Percentiles rank a stretch among this genome's conserved stretches.
phyloP scores from a whole-genome alignment of 2,888 invertebrate genomes.

The Pristionchus fissidentatus region DNA sequence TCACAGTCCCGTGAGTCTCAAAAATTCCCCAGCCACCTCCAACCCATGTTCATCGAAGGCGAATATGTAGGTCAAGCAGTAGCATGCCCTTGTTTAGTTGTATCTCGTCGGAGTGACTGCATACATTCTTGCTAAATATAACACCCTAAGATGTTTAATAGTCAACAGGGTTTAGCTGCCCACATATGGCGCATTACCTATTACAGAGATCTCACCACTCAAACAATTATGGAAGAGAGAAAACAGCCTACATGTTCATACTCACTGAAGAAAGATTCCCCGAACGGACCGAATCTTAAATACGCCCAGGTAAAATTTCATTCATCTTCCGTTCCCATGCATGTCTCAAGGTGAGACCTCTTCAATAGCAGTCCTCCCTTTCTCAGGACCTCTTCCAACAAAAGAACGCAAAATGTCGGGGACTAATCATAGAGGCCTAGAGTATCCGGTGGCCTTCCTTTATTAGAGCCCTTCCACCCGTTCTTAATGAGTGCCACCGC shows the following conservation, averaged over 20 bases:
- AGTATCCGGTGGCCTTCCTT: constrained; percentile 38
- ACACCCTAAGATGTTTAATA: neutral
- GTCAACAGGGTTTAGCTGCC: neutral
- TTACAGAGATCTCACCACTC: constrained; percentile 69
- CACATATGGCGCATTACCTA: neutral
- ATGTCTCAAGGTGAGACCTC: constrained; percentile 35
- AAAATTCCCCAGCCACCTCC: neutral
- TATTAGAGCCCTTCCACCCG: neutral
- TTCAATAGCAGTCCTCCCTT: neutral
- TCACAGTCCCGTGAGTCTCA: constrained; percentile 60
- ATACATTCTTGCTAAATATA: neutral
- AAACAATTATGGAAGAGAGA: constrained; percentile 56
- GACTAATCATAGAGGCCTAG: constrained; percentile 32
- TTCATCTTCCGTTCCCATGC: constrained; percentile 3
- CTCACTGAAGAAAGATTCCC: constrained; percentile 70
- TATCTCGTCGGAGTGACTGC: neutral
- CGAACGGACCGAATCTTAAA: constrained; percentile 70
- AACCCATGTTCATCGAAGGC: neutral
- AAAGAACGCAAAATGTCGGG: constrained; percentile 33
- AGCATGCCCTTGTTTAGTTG: constrained; percentile 33
- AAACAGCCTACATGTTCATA: constrained; percentile 69
- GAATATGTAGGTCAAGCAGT: constrained; percentile 35
- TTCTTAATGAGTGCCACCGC: constrained; percentile 27
- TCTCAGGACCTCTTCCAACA: constrained; percentile 3
- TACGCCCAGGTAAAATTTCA: constrained; percentile 54